These are phyloP conservation scores for Cynodonichthys magdalenae DNA, from an alignment of 2,797 vertebrate species.

Conservation along the genomic window DNA sequence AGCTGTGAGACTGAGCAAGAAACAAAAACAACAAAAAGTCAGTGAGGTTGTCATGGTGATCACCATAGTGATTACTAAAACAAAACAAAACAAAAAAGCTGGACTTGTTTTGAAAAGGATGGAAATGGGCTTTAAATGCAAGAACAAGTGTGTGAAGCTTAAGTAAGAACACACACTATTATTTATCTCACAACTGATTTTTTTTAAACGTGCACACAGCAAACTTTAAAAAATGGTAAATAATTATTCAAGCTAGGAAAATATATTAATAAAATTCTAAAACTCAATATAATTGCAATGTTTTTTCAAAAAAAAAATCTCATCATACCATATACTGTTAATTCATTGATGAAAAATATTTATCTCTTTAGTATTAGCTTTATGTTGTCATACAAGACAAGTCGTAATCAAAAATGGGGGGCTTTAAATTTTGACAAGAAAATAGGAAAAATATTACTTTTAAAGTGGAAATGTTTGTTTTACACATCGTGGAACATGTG, in stretches of 20 bases:
- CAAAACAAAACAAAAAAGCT: constrained; percentile 29
- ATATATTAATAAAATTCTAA: no score
- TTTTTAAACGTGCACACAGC: neutral
- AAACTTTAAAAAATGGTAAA: neutral
- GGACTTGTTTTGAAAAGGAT: constrained; percentile 23
- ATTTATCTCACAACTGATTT: neutral
- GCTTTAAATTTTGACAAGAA: no score
- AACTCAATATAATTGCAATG: no score
- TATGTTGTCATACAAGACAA: neutral
- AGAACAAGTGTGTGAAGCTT: constrained; percentile 9
- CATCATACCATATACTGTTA: neutral
- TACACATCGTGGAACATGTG: neutral
- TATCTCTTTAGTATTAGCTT: neutral
- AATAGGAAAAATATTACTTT: no score
- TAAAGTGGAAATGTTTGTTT: no score
- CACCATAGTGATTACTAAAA: constrained; percentile 46
- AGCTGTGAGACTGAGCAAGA: constrained; percentile 22
- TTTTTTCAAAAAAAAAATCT: no score
- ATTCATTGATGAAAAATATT: neutral
- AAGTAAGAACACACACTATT: neutral
- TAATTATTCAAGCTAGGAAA: no score
- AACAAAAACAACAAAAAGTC: constrained; percentile 51
- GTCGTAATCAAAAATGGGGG: neutral
- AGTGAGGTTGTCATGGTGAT: constrained; percentile 70
- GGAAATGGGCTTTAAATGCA: constrained; percentile 6